Evolutionary conservation across 1,140 invertebrate genomes (phyloP).

Genomic region (Solen grandis): DNA sequence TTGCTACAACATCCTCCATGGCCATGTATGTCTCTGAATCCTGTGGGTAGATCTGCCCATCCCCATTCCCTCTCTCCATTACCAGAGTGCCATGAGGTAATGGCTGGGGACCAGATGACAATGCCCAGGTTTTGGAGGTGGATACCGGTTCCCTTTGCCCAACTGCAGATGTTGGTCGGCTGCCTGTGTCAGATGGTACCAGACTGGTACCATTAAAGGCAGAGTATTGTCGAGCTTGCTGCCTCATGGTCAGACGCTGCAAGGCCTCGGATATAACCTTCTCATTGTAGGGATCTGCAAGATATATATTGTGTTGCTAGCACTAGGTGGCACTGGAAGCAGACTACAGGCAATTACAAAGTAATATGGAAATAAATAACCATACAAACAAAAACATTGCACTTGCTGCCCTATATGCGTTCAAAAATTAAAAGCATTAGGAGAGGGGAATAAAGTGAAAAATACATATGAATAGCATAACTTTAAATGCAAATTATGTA

Average conservation of each 20-base stretch:
- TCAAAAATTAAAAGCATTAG: too few relatives aligned
- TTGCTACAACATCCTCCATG: conserved; percentile 56
- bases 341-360: too few relatives aligned
- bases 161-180: conserved; percentile 47
- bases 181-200: conserved; percentile 40
- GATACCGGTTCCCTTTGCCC: not conserved
- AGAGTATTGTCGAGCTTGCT: conserved; percentile 78
- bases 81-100: not conserved
- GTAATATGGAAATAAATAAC: too few relatives aligned
- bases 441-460: too few relatives aligned
- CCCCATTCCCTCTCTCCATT: conserved; percentile 36
- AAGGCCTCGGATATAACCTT: conserved; percentile 77
- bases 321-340: too few relatives aligned
- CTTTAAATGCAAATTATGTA: too few relatives aligned
- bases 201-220: conserved; percentile 72
- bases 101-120: not conserved
- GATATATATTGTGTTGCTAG: too few relatives aligned
- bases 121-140: not conserved
- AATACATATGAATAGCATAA: too few relatives aligned
- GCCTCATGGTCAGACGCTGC: conserved; percentile 72
- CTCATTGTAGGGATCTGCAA: conserved; percentile 76
- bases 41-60: too few relatives aligned
- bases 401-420: too few relatives aligned
- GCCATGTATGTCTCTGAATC: conserved; percentile 54
- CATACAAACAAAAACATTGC: too few relatives aligned